Evolutionary conservation across 2,888 invertebrate species (phyloP).

Genomic region (Protodeltote pygarga): DNA sequence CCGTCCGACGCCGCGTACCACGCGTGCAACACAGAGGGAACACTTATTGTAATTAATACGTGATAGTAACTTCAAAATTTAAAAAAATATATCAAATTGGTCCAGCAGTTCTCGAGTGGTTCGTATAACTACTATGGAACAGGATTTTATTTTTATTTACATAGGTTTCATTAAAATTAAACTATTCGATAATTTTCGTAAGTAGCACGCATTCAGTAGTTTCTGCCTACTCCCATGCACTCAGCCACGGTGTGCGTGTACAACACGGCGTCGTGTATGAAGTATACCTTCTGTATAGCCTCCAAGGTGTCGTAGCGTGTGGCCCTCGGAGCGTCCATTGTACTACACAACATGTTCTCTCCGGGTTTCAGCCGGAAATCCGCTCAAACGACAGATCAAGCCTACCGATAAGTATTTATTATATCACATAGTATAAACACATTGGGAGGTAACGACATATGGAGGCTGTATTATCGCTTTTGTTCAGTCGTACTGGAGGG

Average conservation of each 20-base stretch:
- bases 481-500: too few relatives aligned
- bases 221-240: too few relatives aligned
- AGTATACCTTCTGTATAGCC: conserved; percentile 11
- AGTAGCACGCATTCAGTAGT: too few relatives aligned
- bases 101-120: too few relatives aligned
- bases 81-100: too few relatives aligned
- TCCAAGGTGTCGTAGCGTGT: neutral
- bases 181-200: too few relatives aligned
- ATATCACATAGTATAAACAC: neutral
- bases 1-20: neutral
- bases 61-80: too few relatives aligned
- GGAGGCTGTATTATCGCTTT: neutral
- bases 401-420: conserved; percentile 2
- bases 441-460: neutral
- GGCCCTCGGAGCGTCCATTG: conserved; percentile 14
- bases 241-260: neutral
- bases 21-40: neutral
- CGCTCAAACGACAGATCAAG: conserved; percentile 31
- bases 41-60: too few relatives aligned
- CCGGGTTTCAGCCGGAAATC: conserved; percentile 15
- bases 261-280: neutral
- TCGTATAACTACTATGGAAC: too few relatives aligned
- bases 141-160: too few relatives aligned
- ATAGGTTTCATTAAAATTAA: too few relatives aligned
- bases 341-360: conserved; percentile 5